phyloP scores from a whole-genome alignment of 2,888 invertebrate species.

The Phortica okadai region DNA sequence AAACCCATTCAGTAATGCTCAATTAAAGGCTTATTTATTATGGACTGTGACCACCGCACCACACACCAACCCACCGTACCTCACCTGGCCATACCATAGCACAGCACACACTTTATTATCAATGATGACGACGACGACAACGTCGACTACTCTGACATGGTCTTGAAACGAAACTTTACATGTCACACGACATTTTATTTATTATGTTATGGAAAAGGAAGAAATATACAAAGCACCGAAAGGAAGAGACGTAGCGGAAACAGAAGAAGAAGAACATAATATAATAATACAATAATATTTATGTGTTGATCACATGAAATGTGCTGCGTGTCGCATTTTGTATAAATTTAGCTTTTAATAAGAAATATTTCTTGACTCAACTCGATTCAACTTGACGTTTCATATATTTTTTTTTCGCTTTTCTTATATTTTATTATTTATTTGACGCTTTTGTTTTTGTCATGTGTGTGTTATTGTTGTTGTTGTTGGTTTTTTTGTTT shows the following conservation, averaged over 20 bases:
- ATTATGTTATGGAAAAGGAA: neutral
- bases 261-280: constrained; percentile 12
- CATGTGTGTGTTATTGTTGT: constrained; percentile 51
- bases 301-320: constrained; percentile 70
- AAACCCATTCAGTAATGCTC: no score
- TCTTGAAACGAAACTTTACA: constrained; percentile 1
- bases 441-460: constrained; percentile 34
- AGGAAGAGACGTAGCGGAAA: neutral
- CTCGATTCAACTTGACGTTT: neutral
- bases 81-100: neutral
- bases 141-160: neutral
- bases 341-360: constrained; percentile 60
- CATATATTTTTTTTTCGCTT: constrained; percentile 31
- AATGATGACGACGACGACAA: neutral
- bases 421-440: constrained; percentile 30
- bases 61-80: neutral
- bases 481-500: constrained; percentile 37
- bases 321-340: constrained; percentile 44
- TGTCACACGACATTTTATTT: constrained; percentile 18
- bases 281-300: constrained; percentile 61
- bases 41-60: no score
- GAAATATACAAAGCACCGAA: neutral
- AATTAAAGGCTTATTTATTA: no score
- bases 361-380: neutral
- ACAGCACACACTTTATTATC: neutral